Percentiles rank a stretch among this genome's conserved stretches.
These are phyloP conservation scores for Tenthredo amoena DNA, from an alignment of 2,888 invertebrate species.

Conservation along the genomic window DNA sequence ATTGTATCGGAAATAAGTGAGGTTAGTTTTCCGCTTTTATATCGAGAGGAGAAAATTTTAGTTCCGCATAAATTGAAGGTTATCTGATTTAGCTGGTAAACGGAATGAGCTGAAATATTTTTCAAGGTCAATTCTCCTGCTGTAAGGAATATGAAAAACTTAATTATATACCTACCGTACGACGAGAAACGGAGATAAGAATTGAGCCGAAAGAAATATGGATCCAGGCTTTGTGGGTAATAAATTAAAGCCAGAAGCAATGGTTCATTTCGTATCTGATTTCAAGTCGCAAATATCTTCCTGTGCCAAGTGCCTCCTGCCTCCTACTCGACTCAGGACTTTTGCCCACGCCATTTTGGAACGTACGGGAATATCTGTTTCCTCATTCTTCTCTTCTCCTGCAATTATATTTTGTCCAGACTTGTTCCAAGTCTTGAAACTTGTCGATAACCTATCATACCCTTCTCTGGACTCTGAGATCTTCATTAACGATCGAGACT, in stretches of 20 bases:
- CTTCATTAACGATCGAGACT: constrained; percentile 6
- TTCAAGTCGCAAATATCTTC: constrained; percentile 58
- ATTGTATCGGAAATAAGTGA: background rate
- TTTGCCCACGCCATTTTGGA: constrained; percentile 50
- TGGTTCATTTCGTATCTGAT: constrained; percentile 59
- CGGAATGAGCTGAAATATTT: background rate
- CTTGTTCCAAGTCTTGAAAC: background rate
- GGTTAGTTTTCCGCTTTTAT: background rate
- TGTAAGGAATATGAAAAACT: constrained; percentile 62
- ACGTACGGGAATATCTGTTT: constrained; percentile 39
- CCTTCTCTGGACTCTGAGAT: background rate
- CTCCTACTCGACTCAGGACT: background rate
- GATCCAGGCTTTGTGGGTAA: constrained; percentile 60
- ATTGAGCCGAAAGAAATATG: constrained; percentile 57
- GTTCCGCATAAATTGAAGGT: background rate
- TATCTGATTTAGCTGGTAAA: background rate
- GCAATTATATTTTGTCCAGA: background rate
- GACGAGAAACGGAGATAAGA: constrained; percentile 3
- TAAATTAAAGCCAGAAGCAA: constrained; percentile 61
- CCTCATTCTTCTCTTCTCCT: constrained; percentile 44
- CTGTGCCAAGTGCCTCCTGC: background rate
- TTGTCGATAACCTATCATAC: background rate
- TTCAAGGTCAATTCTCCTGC: background rate
- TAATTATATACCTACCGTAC: constrained; percentile 59
- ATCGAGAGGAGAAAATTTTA: background rate